Evolutionary conservation across 2,888 invertebrate species (phyloP).

Genomic region (Lymantria monacha): DNA sequence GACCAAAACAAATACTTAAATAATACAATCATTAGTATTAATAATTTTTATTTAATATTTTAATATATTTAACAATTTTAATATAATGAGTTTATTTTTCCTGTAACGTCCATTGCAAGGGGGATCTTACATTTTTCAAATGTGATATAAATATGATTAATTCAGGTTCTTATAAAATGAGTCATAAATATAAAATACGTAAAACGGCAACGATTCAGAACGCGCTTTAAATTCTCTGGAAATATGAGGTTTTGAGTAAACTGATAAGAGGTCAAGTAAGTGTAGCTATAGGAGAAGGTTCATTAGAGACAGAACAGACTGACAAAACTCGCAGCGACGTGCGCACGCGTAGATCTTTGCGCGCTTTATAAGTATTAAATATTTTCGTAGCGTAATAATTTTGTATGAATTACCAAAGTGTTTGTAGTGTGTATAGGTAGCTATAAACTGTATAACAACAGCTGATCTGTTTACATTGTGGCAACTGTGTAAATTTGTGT

Average conservation of each 20-base stretch:
- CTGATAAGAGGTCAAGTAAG: conserved; percentile 66
- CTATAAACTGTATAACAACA: conserved; percentile 18
- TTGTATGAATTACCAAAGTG: neutral
- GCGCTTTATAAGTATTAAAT: conserved; percentile 1
- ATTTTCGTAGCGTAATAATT: neutral
- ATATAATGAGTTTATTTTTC: too few relatives aligned
- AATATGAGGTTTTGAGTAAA: conserved; percentile 13
- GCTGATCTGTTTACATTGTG: conserved; percentile 58
- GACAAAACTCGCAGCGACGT: conserved; percentile 38
- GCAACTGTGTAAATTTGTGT: conserved; percentile 26
- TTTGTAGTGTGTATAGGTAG: neutral
- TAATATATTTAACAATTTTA: too few relatives aligned
- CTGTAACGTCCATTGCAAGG: neutral
- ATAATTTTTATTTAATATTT: too few relatives aligned
- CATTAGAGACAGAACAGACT: conserved; percentile 47
- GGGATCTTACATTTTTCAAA: neutral
- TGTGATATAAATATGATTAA: conserved; percentile 13
- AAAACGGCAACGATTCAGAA: conserved; percentile 19
- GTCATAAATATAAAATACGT: conserved; percentile 23
- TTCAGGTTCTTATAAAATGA: conserved; percentile 21
- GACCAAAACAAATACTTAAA: too few relatives aligned
- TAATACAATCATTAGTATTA: too few relatives aligned
- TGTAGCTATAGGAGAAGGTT: conserved; percentile 29
- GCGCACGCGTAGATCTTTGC: conserved; percentile 50
- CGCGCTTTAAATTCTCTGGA: conserved; percentile 21